Percentiles rank a stretch among this genome's conserved stretches.
phyloP scores from a whole-genome alignment of 2,888 invertebrate genomes.

The Ellobium chinense region DNA sequence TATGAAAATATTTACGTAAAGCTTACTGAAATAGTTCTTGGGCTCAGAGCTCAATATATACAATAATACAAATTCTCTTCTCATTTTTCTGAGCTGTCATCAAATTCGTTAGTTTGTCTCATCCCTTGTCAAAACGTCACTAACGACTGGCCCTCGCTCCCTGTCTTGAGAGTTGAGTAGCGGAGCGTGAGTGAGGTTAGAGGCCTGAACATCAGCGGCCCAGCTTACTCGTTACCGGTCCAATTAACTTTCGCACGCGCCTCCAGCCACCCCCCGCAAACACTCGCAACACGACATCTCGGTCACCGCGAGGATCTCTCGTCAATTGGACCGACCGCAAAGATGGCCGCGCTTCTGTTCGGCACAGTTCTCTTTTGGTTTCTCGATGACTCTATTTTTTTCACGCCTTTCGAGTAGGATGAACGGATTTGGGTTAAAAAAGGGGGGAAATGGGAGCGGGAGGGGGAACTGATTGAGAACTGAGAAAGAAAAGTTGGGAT shows the following conservation, averaged over 20 bases:
- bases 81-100: neutral
- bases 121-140: neutral
- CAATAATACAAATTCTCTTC: too few species aligned
- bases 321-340: too few species aligned
- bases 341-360: too few species aligned
- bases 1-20: neutral
- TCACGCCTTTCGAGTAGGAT: too few species aligned
- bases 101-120: neutral
- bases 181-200: neutral
- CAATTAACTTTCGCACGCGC: constrained; percentile 45
- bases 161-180: constrained; percentile 5
- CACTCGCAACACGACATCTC: too few species aligned
- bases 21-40: neutral
- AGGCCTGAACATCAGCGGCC: constrained; percentile 14
- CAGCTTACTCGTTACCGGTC: constrained; percentile 37
- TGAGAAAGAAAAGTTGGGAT: too few species aligned
- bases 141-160: constrained; percentile 14
- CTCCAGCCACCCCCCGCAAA: constrained; percentile 29
- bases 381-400: too few species aligned
- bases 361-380: too few species aligned
- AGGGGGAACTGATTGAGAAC: too few species aligned
- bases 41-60: neutral
- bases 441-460: too few species aligned
- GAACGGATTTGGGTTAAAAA: too few species aligned
- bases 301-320: too few species aligned